A percentile compares a stretch with the other conserved stretches of the same genome.
These are phyloP conservation scores for Drosophila suzukii DNA, from an alignment of 1,140 invertebrate genomes.

Conservation along the genomic window DNA sequence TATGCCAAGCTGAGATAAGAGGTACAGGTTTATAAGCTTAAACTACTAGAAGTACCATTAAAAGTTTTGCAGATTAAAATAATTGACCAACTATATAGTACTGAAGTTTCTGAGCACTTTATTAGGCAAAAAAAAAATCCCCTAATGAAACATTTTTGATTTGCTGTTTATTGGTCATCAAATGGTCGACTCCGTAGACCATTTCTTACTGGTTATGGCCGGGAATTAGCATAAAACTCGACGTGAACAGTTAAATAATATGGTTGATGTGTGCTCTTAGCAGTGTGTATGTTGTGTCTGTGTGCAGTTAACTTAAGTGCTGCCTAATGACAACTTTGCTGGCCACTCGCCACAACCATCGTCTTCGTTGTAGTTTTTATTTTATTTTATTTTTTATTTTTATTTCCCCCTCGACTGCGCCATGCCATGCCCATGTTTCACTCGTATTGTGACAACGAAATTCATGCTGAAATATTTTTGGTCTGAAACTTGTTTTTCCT, in stretches of 20 bases:
- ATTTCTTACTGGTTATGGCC: constrained; percentile 43
- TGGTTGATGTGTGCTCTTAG: constrained; percentile 44
- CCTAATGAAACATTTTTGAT: constrained; percentile 19
- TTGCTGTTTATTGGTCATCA: constrained; percentile 47
- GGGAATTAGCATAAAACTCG: constrained; percentile 73
- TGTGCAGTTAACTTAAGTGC: constrained; percentile 71
- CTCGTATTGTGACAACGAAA: constrained; percentile 69
- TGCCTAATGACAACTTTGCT: constrained; percentile 67
- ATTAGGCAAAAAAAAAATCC: constrained; percentile 1
- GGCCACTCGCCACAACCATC: constrained; percentile 27
- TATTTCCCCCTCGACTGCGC: constrained; percentile 16
- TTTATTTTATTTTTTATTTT: constrained; percentile 19
- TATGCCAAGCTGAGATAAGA: background rate
- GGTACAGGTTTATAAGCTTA: constrained; percentile 1
- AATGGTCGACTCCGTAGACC: constrained; percentile 23
- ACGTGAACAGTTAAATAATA: constrained; percentile 82
- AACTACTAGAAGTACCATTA: background rate
- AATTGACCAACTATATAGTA: constrained; percentile 5
- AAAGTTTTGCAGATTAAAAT: constrained; percentile 14
- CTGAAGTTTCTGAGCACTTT: constrained; percentile 5
- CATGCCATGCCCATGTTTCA: constrained; percentile 49
- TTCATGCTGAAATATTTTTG: constrained; percentile 80
- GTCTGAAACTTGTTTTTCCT: constrained; percentile 65
- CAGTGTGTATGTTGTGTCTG: constrained; percentile 16
- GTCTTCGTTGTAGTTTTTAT: constrained; percentile 28